These are phyloP conservation scores for Euura saliciscinereae DNA, from an alignment of 1,140 invertebrate species.

Conservation along the genomic window DNA sequence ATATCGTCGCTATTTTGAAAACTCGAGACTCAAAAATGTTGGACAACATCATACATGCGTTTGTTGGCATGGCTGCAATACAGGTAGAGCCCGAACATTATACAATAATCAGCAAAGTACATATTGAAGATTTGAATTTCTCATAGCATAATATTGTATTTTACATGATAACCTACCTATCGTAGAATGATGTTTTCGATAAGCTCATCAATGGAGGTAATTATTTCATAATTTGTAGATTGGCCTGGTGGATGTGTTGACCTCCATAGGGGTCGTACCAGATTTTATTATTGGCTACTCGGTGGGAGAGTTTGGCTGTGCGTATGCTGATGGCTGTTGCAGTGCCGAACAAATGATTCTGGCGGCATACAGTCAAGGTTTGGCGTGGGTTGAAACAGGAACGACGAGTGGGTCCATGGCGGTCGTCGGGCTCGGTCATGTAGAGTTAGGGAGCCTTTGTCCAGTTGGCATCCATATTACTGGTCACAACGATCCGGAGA, in stretches of 20 bases:
- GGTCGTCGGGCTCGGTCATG: constrained; percentile 66
- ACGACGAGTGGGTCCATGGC: constrained; percentile 81
- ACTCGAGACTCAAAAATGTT: constrained; percentile 60
- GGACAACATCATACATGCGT: constrained; percentile 65
- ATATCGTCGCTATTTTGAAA: constrained; percentile 65
- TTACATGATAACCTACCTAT: too few species aligned
- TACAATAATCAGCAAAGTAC: too few species aligned
- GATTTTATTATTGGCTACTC: constrained; percentile 89
- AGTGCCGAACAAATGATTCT: constrained; percentile 84
- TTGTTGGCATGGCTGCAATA: constrained; percentile 76
- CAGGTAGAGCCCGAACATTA: constrained; percentile 69
- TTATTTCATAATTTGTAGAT: constrained; percentile 61
- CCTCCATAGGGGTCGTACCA: constrained; percentile 70
- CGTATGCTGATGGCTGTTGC: constrained; percentile 85
- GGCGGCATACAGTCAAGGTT: constrained; percentile 70
- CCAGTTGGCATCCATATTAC: constrained; percentile 77
- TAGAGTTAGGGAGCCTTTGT: constrained; percentile 59
- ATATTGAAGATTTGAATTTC: too few species aligned
- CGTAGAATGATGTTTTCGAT: too few species aligned
- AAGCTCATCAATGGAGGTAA: too few species aligned
- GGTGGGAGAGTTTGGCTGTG: constrained; percentile 84
- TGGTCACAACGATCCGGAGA: constrained; percentile 85
- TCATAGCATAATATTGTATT: too few species aligned
- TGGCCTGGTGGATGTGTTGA: constrained; percentile 80
- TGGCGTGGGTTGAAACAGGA: constrained; percentile 59